Conservation (phyloP, 2,113 vertebrate genomes). For the Zosterops hypoxanthus region DNA sequence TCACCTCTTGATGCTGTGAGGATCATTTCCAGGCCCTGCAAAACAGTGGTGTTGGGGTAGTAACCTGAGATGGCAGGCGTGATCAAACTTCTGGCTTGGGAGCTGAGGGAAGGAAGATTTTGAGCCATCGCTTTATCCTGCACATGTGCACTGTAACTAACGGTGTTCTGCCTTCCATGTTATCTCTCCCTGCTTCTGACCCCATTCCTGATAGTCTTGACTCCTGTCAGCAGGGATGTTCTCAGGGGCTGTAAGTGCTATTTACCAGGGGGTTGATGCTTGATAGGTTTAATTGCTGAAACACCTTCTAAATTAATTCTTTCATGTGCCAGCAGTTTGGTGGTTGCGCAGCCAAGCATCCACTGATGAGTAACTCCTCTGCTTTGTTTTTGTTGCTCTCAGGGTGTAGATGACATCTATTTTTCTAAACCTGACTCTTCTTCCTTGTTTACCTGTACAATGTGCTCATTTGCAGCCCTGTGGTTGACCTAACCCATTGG, state of each 20-base stretch:
- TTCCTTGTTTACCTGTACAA: neutral
- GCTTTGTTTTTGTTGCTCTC: neutral
- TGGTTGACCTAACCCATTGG: neutral
- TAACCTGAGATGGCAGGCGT: rapidly evolving
- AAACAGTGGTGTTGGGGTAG: neutral
- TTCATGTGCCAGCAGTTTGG: rapidly evolving
- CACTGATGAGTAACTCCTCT: neutral
- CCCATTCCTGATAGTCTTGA: neutral
- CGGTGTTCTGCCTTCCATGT: neutral
- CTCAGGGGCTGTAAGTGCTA: neutral
- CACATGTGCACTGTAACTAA: rapidly evolving
- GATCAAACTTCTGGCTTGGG: neutral
- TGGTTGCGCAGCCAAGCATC: neutral
- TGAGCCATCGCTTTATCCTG: neutral
- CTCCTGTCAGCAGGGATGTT: neutral
- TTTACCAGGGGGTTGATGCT: neutral
- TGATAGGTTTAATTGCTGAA: neutral
- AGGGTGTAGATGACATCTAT: neutral
- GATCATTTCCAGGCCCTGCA: neutral
- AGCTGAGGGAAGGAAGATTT: neutral
- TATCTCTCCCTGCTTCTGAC: neutral
- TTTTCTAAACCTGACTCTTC: neutral
- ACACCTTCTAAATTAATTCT: neutral
- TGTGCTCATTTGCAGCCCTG: neutral
- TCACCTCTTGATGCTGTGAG: neutral